Evolutionary conservation across 1,140 invertebrate species (phyloP).

Genomic region (Agrypnia vestita): DNA sequence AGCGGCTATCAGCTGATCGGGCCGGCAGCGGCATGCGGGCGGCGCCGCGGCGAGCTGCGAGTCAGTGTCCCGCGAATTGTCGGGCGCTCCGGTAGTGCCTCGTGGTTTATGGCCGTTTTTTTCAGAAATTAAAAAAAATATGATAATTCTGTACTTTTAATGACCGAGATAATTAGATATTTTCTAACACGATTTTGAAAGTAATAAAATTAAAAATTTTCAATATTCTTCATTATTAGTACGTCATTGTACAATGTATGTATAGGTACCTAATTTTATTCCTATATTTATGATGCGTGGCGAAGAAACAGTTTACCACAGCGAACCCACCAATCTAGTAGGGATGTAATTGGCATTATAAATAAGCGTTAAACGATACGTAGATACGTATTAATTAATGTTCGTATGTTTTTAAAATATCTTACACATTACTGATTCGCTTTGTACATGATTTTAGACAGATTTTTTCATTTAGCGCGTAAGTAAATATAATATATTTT

Average conservation of each 20-base stretch:
- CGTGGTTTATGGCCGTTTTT: not conserved
- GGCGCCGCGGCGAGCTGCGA: not conserved
- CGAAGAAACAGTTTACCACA: not conserved
- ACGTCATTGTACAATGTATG: not conserved
- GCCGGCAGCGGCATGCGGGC: conserved; percentile 9
- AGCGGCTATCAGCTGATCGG: conserved; percentile 52
- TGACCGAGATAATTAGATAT: too few relatives aligned
- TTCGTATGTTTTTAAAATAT: too few relatives aligned
- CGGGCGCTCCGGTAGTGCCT: not conserved
- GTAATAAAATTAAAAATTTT: not conserved
- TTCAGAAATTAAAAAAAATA: too few relatives aligned
- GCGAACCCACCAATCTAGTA: too few relatives aligned
- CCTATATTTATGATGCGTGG: not conserved
- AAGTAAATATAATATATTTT: too few relatives aligned
- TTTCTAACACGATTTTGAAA: not conserved
- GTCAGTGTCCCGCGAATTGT: conserved; percentile 43
- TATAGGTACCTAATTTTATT: not conserved
- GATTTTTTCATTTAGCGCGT: too few relatives aligned
- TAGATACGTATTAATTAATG: too few relatives aligned
- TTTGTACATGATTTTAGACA: too few relatives aligned
- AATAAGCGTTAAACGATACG: too few relatives aligned
- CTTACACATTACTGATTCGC: too few relatives aligned
- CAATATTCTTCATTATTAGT: not conserved
- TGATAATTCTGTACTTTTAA: too few relatives aligned
- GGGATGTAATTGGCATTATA: too few relatives aligned